Base-by-base conservation (phyloP, 2,797 vertebrate genomes). In the Phataginus tricuspis region DNA sequence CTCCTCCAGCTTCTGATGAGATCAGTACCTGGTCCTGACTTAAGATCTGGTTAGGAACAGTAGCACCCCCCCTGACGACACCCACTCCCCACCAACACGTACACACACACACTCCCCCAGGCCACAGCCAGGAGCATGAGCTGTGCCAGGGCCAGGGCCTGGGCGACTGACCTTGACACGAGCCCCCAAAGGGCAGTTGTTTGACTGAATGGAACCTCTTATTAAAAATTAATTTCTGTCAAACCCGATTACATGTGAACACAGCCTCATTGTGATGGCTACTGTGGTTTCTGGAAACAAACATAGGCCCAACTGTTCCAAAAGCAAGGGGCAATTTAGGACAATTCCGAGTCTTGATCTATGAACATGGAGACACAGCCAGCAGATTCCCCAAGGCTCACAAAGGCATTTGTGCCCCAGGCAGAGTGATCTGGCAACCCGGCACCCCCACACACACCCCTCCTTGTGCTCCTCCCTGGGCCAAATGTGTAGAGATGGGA, bases 171-270 rank as follows among this genome's bases (percentile, higher is more conserved):
- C 89, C 86, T 88, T 89, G 88, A 95, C 91, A 84, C 13, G 7
- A 82, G 77, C 78, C 74, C 90, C 91, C 12, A 6, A 87, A 96
- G 95, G 96, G 91, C 95, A 97, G 92, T 71, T 87, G 96, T 95
- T 91, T 86, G 86, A 96, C 90, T 96, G 96, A 97, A 98, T 97
- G 94, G 92, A 92, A 72, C 21, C 86, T 96, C 94, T 97, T 97
- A 96, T 97, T 97, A 98, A 96, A 96, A 96, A 97, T 97, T 97
- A 96, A 97, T 96, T 96, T 96, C 97, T 96, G 96, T 97, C 96
- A 95, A 97, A 90, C 86, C 66, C 79, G 8, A 96, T 94, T 96
- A 88, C 78, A 91, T 90, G 68, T 21, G 95, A 97, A 97, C 96
- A 97, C 86, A 97, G 97, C 51, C 83, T 96, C 84, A 96, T 94